Conservation (phyloP, 2,888 invertebrate genomes). For the Agriotes lineatus region DNA sequence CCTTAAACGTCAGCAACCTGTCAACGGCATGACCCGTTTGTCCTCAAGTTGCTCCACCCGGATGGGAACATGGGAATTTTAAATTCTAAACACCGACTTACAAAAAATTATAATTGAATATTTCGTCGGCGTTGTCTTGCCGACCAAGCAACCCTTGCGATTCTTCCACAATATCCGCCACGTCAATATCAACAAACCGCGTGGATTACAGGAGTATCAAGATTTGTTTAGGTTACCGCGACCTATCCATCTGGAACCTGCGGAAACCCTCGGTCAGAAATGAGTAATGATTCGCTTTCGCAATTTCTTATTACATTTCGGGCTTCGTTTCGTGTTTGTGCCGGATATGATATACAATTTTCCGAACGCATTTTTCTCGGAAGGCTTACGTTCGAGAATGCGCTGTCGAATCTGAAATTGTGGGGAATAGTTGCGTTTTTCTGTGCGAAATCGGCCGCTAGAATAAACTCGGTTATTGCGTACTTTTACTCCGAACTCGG, state of each 20-base stretch:
- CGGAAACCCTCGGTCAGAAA: conserved; percentile 17
- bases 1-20: conserved; percentile 62
- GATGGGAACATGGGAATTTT: conserved; percentile 39
- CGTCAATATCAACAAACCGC: conserved; percentile 15
- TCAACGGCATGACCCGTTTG: conserved; percentile 61
- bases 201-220: conserved; percentile 4
- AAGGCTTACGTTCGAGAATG: neutral
- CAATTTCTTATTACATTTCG: conserved; percentile 8
- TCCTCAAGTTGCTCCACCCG: conserved; percentile 48
- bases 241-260: conserved; percentile 8
- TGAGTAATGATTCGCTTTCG: conserved; percentile 1
- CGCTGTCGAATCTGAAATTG: neutral
- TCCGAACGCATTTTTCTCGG: neutral
- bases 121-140: conserved; percentile 8
- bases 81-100: conserved; percentile 37
- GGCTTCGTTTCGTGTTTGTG: conserved; percentile 6
- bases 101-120: conserved; percentile 39
- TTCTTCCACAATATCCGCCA: neutral
- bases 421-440: neutral
- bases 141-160: neutral
- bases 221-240: conserved; percentile 16
- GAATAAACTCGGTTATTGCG: conserved; percentile 12
- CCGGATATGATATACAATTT: conserved; percentile 1
- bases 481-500: conserved; percentile 18
- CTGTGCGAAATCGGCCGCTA: neutral